Evolutionary conservation across 2,888 invertebrate genomes (phyloP).

Genomic region (Melanostoma mellinum): DNA sequence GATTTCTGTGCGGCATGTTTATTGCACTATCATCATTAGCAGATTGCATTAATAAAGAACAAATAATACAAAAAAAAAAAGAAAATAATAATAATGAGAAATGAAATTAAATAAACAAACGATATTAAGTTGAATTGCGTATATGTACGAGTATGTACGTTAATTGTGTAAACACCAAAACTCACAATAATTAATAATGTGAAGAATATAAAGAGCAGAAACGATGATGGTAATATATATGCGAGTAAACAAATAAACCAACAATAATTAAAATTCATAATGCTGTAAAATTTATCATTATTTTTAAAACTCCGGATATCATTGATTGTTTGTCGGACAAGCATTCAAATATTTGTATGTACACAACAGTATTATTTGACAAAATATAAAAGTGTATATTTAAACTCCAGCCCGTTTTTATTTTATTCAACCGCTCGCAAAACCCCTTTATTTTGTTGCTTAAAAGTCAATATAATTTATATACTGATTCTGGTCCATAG

Average conservation of each 20-base stretch:
- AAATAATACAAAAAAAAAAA: slow-evolving; percentile 2
- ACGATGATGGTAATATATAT: not conserved
- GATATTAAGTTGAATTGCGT: slow-evolving; percentile 33
- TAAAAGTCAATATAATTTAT: slow-evolving; percentile 9
- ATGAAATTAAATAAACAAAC: not conserved
- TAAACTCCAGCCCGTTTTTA: not conserved
- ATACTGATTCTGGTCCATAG: no score
- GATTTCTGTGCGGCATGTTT: slow-evolving; percentile 44
- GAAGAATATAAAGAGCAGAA: slow-evolving; percentile 19
- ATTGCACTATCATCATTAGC: slow-evolving; percentile 66
- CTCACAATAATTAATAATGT: slow-evolving; percentile 28
- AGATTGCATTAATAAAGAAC: slow-evolving; percentile 65
- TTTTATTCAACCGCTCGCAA: slow-evolving; percentile 33
- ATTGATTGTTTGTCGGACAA: slow-evolving; percentile 1
- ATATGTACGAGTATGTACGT: slow-evolving; percentile 8
- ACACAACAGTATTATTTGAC: not conserved
- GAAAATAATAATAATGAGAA: slow-evolving; percentile 1
- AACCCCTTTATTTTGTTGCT: slow-evolving; percentile 27
- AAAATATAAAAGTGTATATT: not conserved
- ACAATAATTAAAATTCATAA: slow-evolving; percentile 57
- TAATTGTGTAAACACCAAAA: not conserved
- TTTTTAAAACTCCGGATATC: slow-evolving; percentile 18
- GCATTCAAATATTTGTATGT: not conserved
- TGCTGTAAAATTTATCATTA: slow-evolving; percentile 37
- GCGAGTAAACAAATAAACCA: slow-evolving; percentile 20